Base-by-base conservation (phyloP, 2,797 vertebrate species). In the Scyliorhinus canicula region DNA sequence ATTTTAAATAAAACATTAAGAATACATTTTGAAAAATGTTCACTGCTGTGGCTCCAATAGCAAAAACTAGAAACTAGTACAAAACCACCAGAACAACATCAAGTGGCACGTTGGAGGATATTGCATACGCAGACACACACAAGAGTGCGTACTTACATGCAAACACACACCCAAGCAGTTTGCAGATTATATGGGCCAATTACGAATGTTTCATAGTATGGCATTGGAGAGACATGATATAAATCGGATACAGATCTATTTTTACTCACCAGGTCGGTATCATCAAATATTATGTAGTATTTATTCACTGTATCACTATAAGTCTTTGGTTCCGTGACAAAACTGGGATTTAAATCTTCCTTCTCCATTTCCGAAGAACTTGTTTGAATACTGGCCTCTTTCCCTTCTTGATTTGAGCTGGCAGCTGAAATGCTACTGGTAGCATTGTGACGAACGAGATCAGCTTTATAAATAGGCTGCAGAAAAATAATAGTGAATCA, bases 401-500 rank as follows among this genome's bases (percentile, higher is more conserved):
- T 90, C 95, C 96, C 96, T 93, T 50, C 31, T 94, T 74, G 93
- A 9, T 35, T 7, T 74, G 31, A 74, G 31, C 47, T 35, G 44
- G 26, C 16, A 31, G 65, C 47, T 52, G 93, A 93, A 52, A 50
- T 52, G 93, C 47, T 69, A 69, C 84, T 95, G 0, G 95, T 67
- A 0, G 96, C 11, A 44, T 96, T 96, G 69, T 95, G 96, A 1
- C 97, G 98, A 95, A 98, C 96, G 96, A 98, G 95, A 74, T 98
- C 97, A 0, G 98, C 97, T 96, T 98, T 97, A 97, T 98, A 99
- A 96, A 99, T 90, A 0, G 98, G 98, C 98, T 99, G 97, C 60
- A 95, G 44, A 47, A 95, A 95, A 77, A 74, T 84, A 95, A 95
- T 95, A 79, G 95, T n/a, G 95, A 40, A 95, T 67, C 95, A 95